Percentiles rank a stretch among this genome's conserved stretches.
These are phyloP conservation scores for Empidonax traillii DNA, from an alignment of 2,113 vertebrate species.

Conservation along the genomic window DNA sequence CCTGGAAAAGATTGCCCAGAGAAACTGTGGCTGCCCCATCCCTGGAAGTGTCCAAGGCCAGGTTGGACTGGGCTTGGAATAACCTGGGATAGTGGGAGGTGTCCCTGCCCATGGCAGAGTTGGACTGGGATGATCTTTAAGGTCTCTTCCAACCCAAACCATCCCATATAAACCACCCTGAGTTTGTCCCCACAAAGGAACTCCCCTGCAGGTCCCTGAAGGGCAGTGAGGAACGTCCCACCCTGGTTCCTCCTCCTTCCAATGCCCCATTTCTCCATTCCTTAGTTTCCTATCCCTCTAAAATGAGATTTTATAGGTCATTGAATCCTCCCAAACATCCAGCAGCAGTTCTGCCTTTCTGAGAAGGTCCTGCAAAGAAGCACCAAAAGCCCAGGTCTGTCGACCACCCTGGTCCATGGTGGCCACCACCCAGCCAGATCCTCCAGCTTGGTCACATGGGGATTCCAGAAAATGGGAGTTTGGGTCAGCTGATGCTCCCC, in stretches of 20 bases:
- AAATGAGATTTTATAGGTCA: not conserved
- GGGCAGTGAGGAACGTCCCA: not conserved
- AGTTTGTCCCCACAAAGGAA: not conserved
- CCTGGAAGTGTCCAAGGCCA: not conserved
- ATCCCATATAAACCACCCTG: not conserved
- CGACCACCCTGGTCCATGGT: not conserved
- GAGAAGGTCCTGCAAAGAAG: not conserved
- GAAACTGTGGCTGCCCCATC: not conserved
- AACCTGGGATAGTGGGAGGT: not conserved
- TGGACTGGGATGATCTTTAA: not conserved
- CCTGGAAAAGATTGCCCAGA: rapidly evolving
- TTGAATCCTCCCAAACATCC: not conserved
- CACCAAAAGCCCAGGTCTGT: not conserved
- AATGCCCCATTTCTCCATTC: not conserved
- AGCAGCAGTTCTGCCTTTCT: not conserved
- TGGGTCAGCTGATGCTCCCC: not conserved
- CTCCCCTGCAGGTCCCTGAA: not conserved
- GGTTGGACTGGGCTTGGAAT: rapidly evolving
- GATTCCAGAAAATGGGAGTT: not conserved
- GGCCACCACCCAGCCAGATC: not conserved
- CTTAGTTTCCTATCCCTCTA: not conserved
- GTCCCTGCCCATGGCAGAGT: not conserved
- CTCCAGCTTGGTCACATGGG: not conserved
- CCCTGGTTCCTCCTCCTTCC: not conserved
- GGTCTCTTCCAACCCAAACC: not conserved